Percentiles rank a stretch among this genome's conserved stretches.
phyloP scores from a whole-genome alignment of 2,888 invertebrate species.

The Apamea anceps region DNA sequence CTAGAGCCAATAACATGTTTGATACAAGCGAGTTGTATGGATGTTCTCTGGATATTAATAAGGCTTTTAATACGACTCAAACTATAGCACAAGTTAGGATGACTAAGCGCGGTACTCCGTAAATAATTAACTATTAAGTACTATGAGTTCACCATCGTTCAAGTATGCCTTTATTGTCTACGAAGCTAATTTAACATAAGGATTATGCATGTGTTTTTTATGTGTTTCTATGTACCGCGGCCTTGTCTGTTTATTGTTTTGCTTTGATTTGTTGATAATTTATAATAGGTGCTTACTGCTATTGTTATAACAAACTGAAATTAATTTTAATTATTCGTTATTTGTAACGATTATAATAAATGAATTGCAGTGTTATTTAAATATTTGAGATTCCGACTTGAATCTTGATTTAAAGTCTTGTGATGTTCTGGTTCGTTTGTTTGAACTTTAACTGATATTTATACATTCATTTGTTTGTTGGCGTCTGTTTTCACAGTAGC shows the following conservation, averaged over 20 bases:
- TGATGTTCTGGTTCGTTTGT: background rate
- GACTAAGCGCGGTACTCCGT: constrained; percentile 50
- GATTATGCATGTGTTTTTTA: constrained; percentile 57
- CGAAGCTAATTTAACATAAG: constrained; percentile 57
- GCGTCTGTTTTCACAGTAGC: background rate
- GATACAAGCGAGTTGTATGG: background rate
- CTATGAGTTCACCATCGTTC: constrained; percentile 61
- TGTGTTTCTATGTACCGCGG: constrained; percentile 38
- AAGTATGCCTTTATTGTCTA: constrained; percentile 55
- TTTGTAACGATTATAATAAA: constrained; percentile 41
- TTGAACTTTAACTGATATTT: background rate
- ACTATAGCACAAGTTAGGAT: constrained; percentile 27
- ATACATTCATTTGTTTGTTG: background rate
- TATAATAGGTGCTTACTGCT: constrained; percentile 46
- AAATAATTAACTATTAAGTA: constrained; percentile 49
- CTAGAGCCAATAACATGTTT: background rate
- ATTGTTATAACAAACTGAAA: constrained; percentile 51
- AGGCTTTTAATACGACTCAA: constrained; percentile 22
- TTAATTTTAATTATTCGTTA: constrained; percentile 58
- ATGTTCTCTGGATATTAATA: constrained; percentile 21
- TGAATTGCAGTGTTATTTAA: constrained; percentile 34
- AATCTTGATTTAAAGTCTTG: constrained; percentile 10
- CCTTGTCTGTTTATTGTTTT: constrained; percentile 59
- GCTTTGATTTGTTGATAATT: constrained; percentile 60
- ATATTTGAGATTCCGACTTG: constrained; percentile 34